Conservation (phyloP, 2,113 vertebrate genomes). For the Albula glossodonta region DNA sequence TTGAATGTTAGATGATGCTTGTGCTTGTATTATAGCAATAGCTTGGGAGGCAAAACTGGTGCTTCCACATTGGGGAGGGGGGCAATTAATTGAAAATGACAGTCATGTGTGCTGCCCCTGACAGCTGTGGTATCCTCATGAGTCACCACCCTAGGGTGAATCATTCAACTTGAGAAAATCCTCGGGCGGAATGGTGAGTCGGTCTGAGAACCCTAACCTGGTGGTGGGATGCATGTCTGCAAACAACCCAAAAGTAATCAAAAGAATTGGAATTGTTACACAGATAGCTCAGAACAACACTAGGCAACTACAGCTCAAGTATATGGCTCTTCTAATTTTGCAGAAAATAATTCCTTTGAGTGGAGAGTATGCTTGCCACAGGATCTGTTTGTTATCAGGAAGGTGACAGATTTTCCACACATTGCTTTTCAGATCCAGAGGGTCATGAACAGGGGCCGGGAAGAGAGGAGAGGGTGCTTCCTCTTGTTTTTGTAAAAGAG, state of each 20-base stretch:
- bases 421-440: not conserved
- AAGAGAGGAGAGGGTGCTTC: not conserved
- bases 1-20: too few species aligned
- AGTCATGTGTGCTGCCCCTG: too few species aligned
- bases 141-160: too few species aligned
- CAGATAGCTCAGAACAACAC: not conserved
- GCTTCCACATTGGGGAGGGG: too few species aligned
- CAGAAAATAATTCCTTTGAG: not conserved
- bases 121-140: too few species aligned
- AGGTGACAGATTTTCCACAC: not conserved
- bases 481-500: slow-evolving; percentile 1
- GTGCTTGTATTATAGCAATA: too few species aligned
- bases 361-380: not conserved
- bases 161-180: too few species aligned
- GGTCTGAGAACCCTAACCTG: not conserved
- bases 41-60: too few species aligned
- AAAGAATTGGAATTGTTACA: not conserved
- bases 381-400: not conserved
- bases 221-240: not conserved
- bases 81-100: too few species aligned
- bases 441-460: not conserved
- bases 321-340: not conserved
- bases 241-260: not conserved
- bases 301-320: not conserved
- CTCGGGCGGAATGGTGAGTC: too few species aligned